Evolutionary conservation across 1,140 invertebrate species (phyloP), one percentile per base, ranked within the genome.

Genomic region (Leptoteleia sp.): DNA sequence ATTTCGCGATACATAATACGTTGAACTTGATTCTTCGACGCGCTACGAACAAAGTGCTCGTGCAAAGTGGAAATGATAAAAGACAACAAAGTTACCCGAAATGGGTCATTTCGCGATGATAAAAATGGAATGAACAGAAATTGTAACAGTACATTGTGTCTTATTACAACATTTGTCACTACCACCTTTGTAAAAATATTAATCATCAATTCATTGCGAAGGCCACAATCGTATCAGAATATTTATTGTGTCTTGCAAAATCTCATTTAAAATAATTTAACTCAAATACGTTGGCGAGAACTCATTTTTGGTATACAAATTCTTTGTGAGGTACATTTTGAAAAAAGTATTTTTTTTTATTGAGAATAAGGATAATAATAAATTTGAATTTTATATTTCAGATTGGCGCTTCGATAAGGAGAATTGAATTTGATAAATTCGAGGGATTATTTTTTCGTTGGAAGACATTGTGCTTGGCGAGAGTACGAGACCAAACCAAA

Each of bases 401-500:
- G 15, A 17, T 16, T 17, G 17, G 31, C 48, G 29, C n/a, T 2
- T 3, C 19, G 22, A 29, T 40, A 43, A 59, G 54, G 45, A 43
- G n/a, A 35, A 7, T 52, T 8, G 9, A 9, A 9, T 11, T 42
- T 52, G 62, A 57, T 12, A 17, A 19, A 33, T 13, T 7, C 15
- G 4, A 31, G 22, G 33, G 62, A 67, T 52, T 55, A 71, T 61
- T 55, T 57, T 76, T 76, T 68, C 45, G 37, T 33, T 35, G 17
- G 40, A n/a, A 48, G 54, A 62, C 55, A 43, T 59, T 50, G 67
- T 76, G 61, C 31, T 47, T 57, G 50, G 31, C 22, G 72, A 68
- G 82, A 83, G 75, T 84, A 78, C 78, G 83, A 83, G 84, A 80
- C 77, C 84, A 72, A 82, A 76, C 84, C 84, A 84, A 85, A 85